phyloP scores from a whole-genome alignment of 2,113 vertebrate species.

The Pterophyllum scalare region DNA sequence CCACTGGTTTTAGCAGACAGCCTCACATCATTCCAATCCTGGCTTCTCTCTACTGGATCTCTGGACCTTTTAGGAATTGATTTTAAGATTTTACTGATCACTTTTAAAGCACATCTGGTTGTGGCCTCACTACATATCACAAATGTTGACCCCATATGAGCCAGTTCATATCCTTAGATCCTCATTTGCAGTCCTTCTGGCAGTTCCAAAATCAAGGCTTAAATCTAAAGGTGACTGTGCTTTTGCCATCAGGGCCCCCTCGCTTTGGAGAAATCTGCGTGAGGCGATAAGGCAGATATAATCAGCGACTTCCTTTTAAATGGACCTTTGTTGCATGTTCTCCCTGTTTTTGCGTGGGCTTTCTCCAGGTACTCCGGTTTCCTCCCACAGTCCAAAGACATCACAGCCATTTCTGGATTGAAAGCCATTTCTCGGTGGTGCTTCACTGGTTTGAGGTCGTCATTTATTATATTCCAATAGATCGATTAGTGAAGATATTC shows the following conservation, averaged over 20 bases:
- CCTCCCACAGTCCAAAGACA: no score
- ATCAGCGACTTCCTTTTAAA: constrained; percentile 1
- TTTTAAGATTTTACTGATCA: constrained; percentile 2
- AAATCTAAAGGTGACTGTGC: constrained; percentile 7
- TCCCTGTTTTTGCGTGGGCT: no score
- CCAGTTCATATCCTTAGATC: neutral
- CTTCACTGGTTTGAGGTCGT: neutral
- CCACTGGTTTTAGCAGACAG: neutral
- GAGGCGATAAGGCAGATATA: neutral
- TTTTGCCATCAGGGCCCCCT: neutral
- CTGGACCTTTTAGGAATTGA: neutral
- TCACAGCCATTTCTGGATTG: neutral
- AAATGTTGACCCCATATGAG: neutral
- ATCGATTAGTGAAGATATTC: neutral
- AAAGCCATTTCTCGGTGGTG: neutral
- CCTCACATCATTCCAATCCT: neutral
- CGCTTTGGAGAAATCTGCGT: neutral
- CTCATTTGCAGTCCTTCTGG: neutral
- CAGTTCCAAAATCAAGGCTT: neutral
- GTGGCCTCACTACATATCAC: neutral
- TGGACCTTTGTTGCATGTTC: no score
- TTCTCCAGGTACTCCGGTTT: no score
- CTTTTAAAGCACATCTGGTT: neutral
- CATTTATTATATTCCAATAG: neutral
- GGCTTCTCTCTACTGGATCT: neutral